Base-by-base conservation (phyloP, 2,797 vertebrate genomes). In the Rhynchonycteris naso region DNA sequence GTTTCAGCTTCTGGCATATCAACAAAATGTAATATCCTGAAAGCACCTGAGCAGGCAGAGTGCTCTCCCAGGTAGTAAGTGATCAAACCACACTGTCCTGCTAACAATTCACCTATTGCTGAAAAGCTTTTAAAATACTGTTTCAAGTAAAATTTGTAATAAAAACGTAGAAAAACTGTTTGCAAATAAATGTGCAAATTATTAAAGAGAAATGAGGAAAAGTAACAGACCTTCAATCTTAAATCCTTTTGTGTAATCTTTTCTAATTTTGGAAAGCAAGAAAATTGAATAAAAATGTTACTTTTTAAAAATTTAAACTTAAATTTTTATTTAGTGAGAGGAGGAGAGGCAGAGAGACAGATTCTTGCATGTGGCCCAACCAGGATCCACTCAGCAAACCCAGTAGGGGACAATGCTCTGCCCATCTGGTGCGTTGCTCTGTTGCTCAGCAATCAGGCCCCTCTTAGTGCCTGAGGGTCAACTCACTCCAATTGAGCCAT, bases 71-170 rank as follows among this genome's bases (percentile, higher is more conserved):
- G 54, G 66, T 38, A 90, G 80, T 3, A 26, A 90, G 75, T 2
- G 33, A 90, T 82, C 82, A 91, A 80, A 43, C 19, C 33, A 56
- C 33, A 56, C 33, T 15, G 47, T 7, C 54, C 74, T 12, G 9
- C 35, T 72, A 86, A 87, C 66, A 92, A 90, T 59, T 92, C 26
- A 79, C 52, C 35, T 38, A 47, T 26, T 86, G 76, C 69, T 61
- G 26, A 91, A 89, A 90, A 63, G 33, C 56, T 81, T 96, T 94
- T 84, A 66, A 87, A 80, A 28, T 75, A 52, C 43, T 52, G 93
- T 95, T 89, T 85, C 65, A 96, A 91, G 87, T 88, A 33, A 63
- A 95, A 83, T 93, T 72, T 88, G 33, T 52, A 90, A 65, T 91
- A 11, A 59, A 71, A 81, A 88, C 11, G 50, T 38, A 92, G 28